Base-by-base conservation (phyloP, 2,113 vertebrate species). In the Dromas ardeola region DNA sequence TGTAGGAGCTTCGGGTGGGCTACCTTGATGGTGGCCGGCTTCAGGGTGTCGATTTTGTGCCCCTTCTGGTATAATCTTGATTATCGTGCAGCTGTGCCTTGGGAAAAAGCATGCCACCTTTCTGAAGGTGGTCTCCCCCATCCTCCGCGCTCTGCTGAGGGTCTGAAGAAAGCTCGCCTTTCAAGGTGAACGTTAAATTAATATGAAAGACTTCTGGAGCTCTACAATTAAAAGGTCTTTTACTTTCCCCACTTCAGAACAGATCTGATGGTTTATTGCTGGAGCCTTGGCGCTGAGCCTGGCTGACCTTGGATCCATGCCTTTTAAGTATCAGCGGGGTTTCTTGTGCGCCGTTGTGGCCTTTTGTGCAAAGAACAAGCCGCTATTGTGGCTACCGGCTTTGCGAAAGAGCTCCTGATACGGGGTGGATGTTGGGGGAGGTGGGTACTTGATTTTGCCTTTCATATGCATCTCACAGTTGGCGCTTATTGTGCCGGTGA, bases 301-400 rank as follows among this genome's bases (percentile, higher is more conserved):
- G 94, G 58, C 91, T 93, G 95, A 95, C 96, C 96, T 94, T 96
- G 96, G 90, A 90, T 90, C 89, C 29, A 0, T 83, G 95, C 80
- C 84, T 81, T 72, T 76, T 49, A 87, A 83, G 91, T 61, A 50
- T 58, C 94, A 95, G 96, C 81, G 0, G 94, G 90, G 91, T 63
- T 96, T 80, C 97, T 97, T 78, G 91, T 91, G 94, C 4, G 2
- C 94, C 8, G 42, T 47, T 42, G 89, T 53, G 95, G 95, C 92
- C 89, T 92, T 89, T 95, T 83, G 61, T 87, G 95, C 7, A 3
- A 42, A 63, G 94, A 96, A 93, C 91, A 94, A 95, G 94, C 82
- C 13, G 50, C 89, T 87, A 3, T 91, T 95, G 91, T 93, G 87
- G 89, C 72, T 34, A 49, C n/a, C 5, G 25, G 91, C 85, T 89